Evolutionary conservation across 2,888 invertebrate genomes (phyloP), one percentile per base, ranked within the genome.

Genomic region (Axea sp.): DNA sequence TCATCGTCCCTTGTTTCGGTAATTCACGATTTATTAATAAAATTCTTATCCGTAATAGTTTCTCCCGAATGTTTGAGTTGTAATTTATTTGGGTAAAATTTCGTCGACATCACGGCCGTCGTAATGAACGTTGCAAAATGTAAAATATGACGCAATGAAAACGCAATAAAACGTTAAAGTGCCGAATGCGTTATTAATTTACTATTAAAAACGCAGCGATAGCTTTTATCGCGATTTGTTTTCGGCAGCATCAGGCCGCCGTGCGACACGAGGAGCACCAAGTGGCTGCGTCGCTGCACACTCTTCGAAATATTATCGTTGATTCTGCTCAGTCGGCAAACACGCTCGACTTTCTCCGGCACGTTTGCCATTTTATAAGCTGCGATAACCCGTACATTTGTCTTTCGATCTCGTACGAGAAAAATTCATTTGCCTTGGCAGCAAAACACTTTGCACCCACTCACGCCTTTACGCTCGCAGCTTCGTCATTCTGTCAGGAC

Each of bases 361-460:
- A 12, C 31, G 35, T 77, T 77, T 59, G 60, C 73, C 76, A 22
- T 69, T 76, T 78, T 75, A 76, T 68, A 62, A 72, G 68, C 73
- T 45, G 68, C 60, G 30, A 71, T 51, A 75, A 71, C 65, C 65
- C 31, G 65, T 41, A 55, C 65, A 62, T 68, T 62, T 53, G 49
- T 53, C 45, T 72, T 57, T 72, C 55, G 67, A 47, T 62, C 45
- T 35, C 47, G 19, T 19, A 49, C 33, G 55, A 64, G 43, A 65
- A 71, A 62, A 51, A 33, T 39, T 37, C 64, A 69, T 49, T 69
- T 43, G 51, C 57, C 69, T 69, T 57, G 37, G 26, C 41, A 69
- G 47, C 37, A 30, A 67, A 74, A 64, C 28, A 55, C 12, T 62
- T 62, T 9, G 33, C 71, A 71, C 62, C 71, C 71, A 64, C 62